phyloP scores from a whole-genome alignment of 2,888 invertebrate species.

The Allolobophora icterica region DNA sequence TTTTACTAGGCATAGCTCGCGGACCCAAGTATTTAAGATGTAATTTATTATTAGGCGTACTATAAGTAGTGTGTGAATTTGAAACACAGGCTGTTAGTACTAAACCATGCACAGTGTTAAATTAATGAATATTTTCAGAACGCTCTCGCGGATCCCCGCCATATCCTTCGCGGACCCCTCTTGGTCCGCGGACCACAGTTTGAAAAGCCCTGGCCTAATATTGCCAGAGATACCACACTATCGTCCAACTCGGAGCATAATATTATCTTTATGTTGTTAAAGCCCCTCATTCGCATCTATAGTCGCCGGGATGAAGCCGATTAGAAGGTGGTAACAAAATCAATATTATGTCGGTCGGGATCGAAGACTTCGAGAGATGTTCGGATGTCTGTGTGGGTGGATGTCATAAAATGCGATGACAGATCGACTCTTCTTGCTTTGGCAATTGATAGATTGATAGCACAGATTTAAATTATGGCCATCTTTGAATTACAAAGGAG shows the following conservation, averaged over 20 bases:
- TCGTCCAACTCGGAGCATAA: neutral
- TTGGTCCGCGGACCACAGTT: too few relatives aligned
- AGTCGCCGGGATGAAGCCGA: neutral
- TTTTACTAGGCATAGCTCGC: too few relatives aligned
- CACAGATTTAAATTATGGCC: neutral
- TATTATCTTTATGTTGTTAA: neutral
- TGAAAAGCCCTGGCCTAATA: too few relatives aligned
- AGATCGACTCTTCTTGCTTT: neutral
- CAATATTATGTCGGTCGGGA: neutral
- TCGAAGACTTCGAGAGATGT: neutral
- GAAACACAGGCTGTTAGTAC: too few relatives aligned
- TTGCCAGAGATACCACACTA: neutral
- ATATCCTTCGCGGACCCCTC: too few relatives aligned
- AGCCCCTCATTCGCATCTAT: neutral
- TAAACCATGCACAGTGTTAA: too few relatives aligned
- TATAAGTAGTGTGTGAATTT: too few relatives aligned
- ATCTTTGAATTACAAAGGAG: slow-evolving; percentile 17
- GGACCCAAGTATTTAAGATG: too few relatives aligned
- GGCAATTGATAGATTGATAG: neutral
- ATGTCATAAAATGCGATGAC: neutral
- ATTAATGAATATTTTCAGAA: too few relatives aligned
- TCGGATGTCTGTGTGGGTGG: neutral
- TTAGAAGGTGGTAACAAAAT: neutral
- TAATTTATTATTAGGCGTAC: too few relatives aligned
- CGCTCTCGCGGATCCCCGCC: too few relatives aligned